Evolutionary conservation across 2,113 vertebrate genomes (phyloP).

Genomic region (Neodon shergylaensis): DNA sequence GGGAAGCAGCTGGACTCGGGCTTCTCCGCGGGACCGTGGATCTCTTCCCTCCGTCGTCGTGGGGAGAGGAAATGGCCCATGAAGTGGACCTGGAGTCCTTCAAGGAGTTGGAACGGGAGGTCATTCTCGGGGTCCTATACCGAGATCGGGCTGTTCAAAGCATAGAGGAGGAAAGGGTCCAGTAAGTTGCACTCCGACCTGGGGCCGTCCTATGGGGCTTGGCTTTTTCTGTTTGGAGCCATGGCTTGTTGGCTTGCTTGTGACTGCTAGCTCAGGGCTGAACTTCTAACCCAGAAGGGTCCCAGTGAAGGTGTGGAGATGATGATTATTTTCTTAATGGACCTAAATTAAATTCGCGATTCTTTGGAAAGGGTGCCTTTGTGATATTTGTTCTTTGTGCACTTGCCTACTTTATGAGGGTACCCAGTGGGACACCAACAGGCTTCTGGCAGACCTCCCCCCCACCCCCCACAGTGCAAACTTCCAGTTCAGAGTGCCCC

Average conservation of each 20-base stretch:
- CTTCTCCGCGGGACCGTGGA: neutral
- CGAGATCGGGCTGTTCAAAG: slow-evolving; percentile 90
- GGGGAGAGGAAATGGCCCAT: slow-evolving; percentile 75
- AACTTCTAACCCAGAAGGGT: neutral
- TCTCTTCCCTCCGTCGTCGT: neutral
- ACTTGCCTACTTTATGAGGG: neutral
- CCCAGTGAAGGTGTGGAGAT: fast-evolving
- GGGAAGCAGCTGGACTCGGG: neutral
- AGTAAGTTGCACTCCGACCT: slow-evolving; percentile 82
- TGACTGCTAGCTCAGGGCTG: neutral
- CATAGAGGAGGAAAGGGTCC: slow-evolving; percentile 91
- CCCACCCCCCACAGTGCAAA: neutral
- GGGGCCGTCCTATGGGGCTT: neutral
- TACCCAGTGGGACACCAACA: too few species aligned
- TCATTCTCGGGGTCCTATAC: slow-evolving; percentile 91
- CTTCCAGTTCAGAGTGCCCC: neutral
- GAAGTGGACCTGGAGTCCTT: slow-evolving; percentile 89
- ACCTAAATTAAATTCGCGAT: neutral
- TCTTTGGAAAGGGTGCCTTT: neutral
- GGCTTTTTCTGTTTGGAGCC: neutral
- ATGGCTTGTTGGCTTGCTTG: fast-evolving
- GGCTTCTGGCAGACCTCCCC: neutral
- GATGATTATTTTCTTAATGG: too few species aligned
- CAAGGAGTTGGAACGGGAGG: slow-evolving; percentile 88
- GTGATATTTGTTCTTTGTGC: neutral